phyloP scores from a whole-genome alignment of 2,797 vertebrate species.

The Nyctalus aviator region DNA sequence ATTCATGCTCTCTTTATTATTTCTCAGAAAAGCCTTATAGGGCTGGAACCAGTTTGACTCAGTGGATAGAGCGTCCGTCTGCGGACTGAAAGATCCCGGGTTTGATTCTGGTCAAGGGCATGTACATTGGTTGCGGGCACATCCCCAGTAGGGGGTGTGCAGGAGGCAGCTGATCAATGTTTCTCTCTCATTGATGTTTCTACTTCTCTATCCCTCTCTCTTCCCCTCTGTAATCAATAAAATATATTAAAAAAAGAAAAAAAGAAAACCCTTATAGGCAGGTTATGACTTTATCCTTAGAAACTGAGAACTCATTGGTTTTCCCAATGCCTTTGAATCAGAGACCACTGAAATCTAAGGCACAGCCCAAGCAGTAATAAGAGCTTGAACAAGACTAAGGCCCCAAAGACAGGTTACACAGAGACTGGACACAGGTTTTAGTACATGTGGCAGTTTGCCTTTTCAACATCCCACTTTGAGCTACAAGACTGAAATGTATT shows the following conservation, averaged over 20 bases:
- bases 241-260: too few species aligned
- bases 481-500: not conserved
- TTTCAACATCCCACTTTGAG: not conserved
- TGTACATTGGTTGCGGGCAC: too few species aligned
- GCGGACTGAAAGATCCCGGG: too few species aligned
- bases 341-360: not conserved
- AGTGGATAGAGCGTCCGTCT: too few species aligned
- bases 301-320: conserved; percentile 19
- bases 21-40: conserved; percentile 31
- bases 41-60: too few species aligned
- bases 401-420: not conserved
- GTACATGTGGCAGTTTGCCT: not conserved
- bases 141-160: too few species aligned
- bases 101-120: too few species aligned
- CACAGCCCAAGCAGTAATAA: not conserved
- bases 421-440: not conserved
- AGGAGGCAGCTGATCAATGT: too few species aligned
- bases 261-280: not conserved
- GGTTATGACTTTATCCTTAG: not conserved
- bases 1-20: conserved; percentile 7
- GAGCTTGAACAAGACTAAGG: not conserved
- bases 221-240: too few species aligned
- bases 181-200: too few species aligned
- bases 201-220: too few species aligned
- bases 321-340: not conserved